Evolutionary conservation across 2,797 vertebrate genomes (phyloP), one percentile per base, ranked within the genome.

Genomic region (Anniella stebbinsi): DNA sequence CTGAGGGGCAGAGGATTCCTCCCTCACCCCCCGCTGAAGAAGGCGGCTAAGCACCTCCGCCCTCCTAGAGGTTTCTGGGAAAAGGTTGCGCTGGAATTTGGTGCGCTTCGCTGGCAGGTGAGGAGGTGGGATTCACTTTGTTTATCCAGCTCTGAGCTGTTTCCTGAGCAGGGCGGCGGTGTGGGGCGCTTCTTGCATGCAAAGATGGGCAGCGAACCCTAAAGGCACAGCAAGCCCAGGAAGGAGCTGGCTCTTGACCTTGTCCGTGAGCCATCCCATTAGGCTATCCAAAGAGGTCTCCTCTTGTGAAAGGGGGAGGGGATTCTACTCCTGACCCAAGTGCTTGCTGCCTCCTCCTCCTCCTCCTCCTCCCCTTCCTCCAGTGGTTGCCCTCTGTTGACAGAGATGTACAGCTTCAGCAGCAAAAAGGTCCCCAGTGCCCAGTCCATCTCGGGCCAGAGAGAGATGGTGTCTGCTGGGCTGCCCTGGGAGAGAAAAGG

Each of bases 361-460:
- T 66, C 25, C 77, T 23, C 86, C 15, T 2, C 80, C 36, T 73
- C 48, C 25, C 63, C 48, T 0, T 5, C 2, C 25, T 17, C 33
- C 4, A 2, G 0, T 0, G 54, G 48, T 28, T 48, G 6, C 73
- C 57, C 3, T 10, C 87, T 2, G 9, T 10, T 36, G 73, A 67
- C 2, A 0, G 73, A 80, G 7, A 41, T 81, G 81, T 13, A 60
- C 18, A 11, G 48, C 45, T 25, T 18, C n/a, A 51, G 82, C 17
- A 1, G 3, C 13, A 76, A 51, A 23, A 30, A 12, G n/a, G 28
- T 2, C 9, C n/a, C 38, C 1, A 5, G 48, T 4, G 45, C 41
- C 15, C 3, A 78, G 28, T 10, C 77, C 23, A 6, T 88, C 18
- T 41, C 83, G 3, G 33, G 36, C 0, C 0, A 48, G 76, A 4